These are phyloP conservation scores for Sylvilagus floridanus DNA, from an alignment of 2,797 vertebrate species.

Conservation along the genomic window DNA sequence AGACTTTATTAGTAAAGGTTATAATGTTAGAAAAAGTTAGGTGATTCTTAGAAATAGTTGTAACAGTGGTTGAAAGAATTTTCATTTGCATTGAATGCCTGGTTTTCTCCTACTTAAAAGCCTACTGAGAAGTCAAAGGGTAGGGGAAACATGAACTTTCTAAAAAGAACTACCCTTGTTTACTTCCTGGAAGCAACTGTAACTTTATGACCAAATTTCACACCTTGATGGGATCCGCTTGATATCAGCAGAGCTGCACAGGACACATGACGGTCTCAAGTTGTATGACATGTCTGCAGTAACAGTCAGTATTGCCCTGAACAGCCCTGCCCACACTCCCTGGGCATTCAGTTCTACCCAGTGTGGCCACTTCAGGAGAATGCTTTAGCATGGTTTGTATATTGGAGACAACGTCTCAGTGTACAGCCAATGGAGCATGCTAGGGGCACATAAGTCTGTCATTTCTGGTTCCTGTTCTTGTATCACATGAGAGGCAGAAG, in stretches of 20 bases:
- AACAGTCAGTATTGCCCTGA: not conserved
- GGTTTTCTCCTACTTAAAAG: not conserved
- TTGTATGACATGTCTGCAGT: not conserved
- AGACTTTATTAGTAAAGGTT: not conserved
- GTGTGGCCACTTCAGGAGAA: not conserved
- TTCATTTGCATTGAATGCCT: not conserved
- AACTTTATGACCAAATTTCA: not conserved
- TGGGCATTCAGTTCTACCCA: not conserved
- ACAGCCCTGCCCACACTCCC: not conserved
- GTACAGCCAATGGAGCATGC: not conserved
- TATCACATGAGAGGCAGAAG: not conserved
- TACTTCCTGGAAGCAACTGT: not conserved
- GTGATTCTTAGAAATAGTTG: not conserved
- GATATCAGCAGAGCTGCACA: not conserved
- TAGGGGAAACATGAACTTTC: not conserved
- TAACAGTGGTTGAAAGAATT: not conserved
- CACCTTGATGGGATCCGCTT: not conserved
- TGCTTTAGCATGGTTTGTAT: not conserved
- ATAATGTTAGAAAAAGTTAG: not conserved
- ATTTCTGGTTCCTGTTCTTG: not conserved
- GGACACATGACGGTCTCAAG: not conserved
- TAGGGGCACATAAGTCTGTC: not conserved
- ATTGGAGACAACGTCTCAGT: not conserved
- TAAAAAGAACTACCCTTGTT: constrained; percentile 22
- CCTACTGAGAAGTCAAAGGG: not conserved